A percentile compares a stretch with the other conserved stretches of the same genome.
Conservation (phyloP, 2,888 invertebrate species). For the Chymomyza procnemis region DNA sequence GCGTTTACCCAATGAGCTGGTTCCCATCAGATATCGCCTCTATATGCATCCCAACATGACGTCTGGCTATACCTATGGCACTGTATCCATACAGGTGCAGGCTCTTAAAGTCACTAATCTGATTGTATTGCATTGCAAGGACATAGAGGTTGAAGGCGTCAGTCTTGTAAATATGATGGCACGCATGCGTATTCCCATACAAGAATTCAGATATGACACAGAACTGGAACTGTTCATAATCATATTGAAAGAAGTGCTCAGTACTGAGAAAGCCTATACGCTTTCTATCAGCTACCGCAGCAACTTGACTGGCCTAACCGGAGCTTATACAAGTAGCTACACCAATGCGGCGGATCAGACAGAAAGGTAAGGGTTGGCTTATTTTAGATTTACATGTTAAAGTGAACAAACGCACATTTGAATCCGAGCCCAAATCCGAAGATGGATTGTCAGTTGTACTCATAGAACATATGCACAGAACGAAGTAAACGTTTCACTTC, state of each 20-base stretch:
- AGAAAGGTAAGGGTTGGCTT: conserved; percentile 78
- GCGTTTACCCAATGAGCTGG: conserved; percentile 66
- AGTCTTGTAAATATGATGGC: conserved; percentile 72
- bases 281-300: conserved; percentile 83
- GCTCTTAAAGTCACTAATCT: conserved; percentile 60
- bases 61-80: conserved; percentile 60
- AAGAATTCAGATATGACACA: conserved; percentile 60
- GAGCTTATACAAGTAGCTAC: conserved; percentile 86
- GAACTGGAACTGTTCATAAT: conserved; percentile 79
- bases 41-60: conserved; percentile 63
- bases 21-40: conserved; percentile 66
- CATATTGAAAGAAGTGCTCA: conserved; percentile 73
- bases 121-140: conserved; percentile 70
- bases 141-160: conserved; percentile 60
- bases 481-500: too few relatives aligned
- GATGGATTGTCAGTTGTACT: too few relatives aligned
- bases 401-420: too few relatives aligned
- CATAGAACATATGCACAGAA: too few relatives aligned
- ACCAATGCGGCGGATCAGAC: conserved; percentile 70
- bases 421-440: too few relatives aligned
- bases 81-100: conserved; percentile 71
- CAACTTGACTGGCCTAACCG: conserved; percentile 83
- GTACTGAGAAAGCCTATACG: conserved; percentile 78
- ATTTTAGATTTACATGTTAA: too few relatives aligned
- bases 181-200: conserved; percentile 71